These are phyloP conservation scores for Trematomus bernacchii DNA, from an alignment of 2,797 vertebrate genomes.

Conservation along the genomic window DNA sequence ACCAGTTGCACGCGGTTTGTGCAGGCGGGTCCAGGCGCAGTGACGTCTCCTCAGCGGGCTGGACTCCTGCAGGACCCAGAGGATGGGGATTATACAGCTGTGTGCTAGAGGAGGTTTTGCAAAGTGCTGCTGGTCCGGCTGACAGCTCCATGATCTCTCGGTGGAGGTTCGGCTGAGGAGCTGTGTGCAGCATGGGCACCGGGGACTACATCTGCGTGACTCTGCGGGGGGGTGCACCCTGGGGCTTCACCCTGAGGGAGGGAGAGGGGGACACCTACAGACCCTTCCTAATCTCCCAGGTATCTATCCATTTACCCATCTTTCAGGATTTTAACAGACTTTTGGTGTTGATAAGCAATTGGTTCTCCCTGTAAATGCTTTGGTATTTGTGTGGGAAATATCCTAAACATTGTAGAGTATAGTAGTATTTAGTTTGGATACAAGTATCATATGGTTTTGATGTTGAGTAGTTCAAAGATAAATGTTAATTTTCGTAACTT, in stretches of 20 bases:
- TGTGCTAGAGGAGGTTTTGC: constrained; percentile 47
- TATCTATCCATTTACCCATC: constrained; percentile 68
- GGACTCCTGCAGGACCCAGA: constrained; percentile 69
- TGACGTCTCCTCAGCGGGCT: constrained; percentile 80
- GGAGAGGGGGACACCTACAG: constrained; percentile 88
- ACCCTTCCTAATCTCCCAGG: constrained; percentile 92
- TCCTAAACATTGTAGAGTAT: neutral
- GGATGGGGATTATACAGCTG: constrained; percentile 71
- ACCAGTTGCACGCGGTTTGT: constrained; percentile 48
- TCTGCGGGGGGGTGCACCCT: constrained; percentile 93
- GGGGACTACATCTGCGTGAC: constrained; percentile 95
- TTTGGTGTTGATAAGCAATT: neutral
- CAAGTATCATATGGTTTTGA: neutral
- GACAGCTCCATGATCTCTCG: constrained; percentile 61
- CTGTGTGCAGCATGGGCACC: constrained; percentile 88
- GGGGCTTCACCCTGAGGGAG: constrained; percentile 94
- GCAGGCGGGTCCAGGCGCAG: constrained; percentile 68
- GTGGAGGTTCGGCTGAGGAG: constrained; percentile 63
- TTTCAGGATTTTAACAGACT: neutral
- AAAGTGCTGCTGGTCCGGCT: constrained; percentile 57
- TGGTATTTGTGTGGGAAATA: neutral
- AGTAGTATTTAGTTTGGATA: neutral
- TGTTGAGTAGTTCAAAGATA: neutral
- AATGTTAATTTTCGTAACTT: neutral
- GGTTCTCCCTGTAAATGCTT: neutral